Conservation (phyloP, 2,797 vertebrate genomes). For the Luscinia luscinia region DNA sequence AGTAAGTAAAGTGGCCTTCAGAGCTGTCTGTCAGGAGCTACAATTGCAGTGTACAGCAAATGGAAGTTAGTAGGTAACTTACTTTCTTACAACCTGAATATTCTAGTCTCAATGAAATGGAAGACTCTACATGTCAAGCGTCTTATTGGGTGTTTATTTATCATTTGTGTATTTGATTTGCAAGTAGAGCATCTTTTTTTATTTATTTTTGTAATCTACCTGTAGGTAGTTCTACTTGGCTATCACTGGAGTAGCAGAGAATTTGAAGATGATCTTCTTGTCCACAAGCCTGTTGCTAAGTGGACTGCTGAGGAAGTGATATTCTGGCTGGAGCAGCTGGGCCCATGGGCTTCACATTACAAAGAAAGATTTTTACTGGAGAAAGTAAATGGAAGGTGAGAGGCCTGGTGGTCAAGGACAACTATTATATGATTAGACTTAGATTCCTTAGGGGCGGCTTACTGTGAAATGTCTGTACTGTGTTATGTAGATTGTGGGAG, state of each 20-base stretch:
- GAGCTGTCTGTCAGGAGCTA: background rate
- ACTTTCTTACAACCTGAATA: background rate
- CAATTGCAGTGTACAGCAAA: background rate
- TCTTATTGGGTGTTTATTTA: background rate
- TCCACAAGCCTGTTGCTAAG: conserved; percentile 87
- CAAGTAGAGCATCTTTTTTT: background rate
- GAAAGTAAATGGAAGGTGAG: conserved; percentile 93
- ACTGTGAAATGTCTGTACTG: background rate
- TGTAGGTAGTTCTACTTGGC: conserved; percentile 89
- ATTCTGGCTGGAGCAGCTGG: conserved; percentile 90
- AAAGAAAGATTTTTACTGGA: conserved; percentile 85
- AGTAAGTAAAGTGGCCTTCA: background rate
- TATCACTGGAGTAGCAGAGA: conserved; percentile 91
- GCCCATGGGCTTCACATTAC: conserved; percentile 90
- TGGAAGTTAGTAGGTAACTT: background rate
- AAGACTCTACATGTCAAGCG: background rate
- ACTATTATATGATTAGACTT: background rate
- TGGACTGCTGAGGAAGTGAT: conserved; percentile 91
- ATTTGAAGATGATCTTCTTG: conserved; percentile 85
- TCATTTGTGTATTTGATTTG: background rate
- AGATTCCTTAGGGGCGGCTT: background rate
- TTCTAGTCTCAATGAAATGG: background rate
- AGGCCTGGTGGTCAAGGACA: background rate
- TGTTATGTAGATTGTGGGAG: background rate
- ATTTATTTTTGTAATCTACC: background rate